Base-by-base conservation (phyloP, 1,140 invertebrate genomes). In the Sycophaga agraensis region DNA sequence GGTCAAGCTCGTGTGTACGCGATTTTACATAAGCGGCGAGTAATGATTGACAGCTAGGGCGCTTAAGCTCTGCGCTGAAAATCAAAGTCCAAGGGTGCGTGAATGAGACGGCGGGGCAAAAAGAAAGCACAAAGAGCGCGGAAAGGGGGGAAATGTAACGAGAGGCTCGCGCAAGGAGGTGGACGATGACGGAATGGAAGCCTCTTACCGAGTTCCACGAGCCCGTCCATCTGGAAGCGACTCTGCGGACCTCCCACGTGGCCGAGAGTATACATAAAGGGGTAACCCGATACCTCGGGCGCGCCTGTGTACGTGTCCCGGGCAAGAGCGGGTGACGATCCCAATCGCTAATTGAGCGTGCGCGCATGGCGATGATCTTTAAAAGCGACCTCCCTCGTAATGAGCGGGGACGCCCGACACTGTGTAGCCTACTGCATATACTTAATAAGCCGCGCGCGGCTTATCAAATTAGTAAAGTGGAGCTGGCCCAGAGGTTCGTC, bases 311-410 rank as follows among this genome's bases (percentile, higher is more conserved):
- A 11, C 28, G 28, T 11, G 28, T 31, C 5, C 5, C 28, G 28
- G 28, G 28, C 5, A 6, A 4, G 28, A 67, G 64, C 67, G 68
- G 72, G 70, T 75, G 73, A 76, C 73, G 74, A 77, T 77, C 74
- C 65, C 70, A 64, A 77, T 75, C 63, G 66, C 66, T 77, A 78
- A 78, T 78, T 78, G 75, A 78, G 70, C 73, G 69, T 76, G 60
- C 57, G 65, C 53, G 65, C 45, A 26, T 12, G 69, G 64, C 70
- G 70, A 73, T 76, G 74, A 75, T 75, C 74, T 73, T 74, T 69
- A 72, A 73, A 68, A 68, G 58, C 64, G 46, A 66, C 48, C 46
- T 37, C 21, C 67, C 70, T 70, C 68, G 65, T 76, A 71, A 77
- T 73, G 70, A 64, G 53, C 56, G 57, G 53, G 59, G 70, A 77